Conservation (phyloP, 2,113 vertebrate genomes). For the Meriones unguiculatus region DNA sequence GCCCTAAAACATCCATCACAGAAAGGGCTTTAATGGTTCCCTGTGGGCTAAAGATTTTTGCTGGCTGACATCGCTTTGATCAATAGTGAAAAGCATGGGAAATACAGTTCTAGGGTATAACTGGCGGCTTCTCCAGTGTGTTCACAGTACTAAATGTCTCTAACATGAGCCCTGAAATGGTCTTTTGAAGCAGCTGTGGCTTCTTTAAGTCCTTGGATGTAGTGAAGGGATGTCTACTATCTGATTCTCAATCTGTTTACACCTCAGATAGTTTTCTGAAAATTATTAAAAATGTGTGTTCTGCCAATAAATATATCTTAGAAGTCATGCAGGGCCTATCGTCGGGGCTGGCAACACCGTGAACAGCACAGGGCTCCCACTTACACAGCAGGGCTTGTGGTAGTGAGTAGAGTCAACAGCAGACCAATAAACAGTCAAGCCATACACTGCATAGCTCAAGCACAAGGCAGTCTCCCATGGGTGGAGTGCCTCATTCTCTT, state of each 20-base stretch:
- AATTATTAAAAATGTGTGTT: conserved; percentile 1
- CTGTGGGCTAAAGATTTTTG: neutral
- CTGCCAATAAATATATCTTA: conserved; percentile 37
- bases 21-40: neutral
- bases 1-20: neutral
- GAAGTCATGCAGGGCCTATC: neutral
- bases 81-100: neutral
- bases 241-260: conserved; percentile 1
- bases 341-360: neutral
- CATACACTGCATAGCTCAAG: too few species aligned
- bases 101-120: neutral
- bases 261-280: neutral
- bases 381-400: neutral
- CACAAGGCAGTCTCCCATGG: neutral
- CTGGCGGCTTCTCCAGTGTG: neutral
- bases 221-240: neutral
- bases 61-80: neutral
- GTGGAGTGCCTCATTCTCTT: neutral
- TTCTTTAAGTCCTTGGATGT: conserved; percentile 8
- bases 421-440: neutral
- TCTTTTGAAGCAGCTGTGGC: conserved; percentile 11
- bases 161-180: neutral
- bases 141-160: neutral
- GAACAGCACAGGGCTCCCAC: too few species aligned
- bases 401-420: neutral